These are phyloP conservation scores for Nebria brevicollis DNA, from an alignment of 2,888 invertebrate species.

Conservation along the genomic window DNA sequence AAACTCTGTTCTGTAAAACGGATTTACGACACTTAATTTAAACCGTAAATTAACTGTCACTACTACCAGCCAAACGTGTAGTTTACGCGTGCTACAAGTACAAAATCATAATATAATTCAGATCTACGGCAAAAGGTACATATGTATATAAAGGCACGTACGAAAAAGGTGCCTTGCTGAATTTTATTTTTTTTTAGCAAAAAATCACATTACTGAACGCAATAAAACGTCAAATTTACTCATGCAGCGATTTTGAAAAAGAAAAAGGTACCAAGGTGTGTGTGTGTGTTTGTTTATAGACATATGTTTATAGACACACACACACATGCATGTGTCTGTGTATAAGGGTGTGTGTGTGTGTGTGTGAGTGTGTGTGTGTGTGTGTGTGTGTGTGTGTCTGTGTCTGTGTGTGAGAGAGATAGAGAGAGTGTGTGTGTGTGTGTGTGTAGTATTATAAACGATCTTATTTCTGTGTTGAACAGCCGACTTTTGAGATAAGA, in stretches of 20 bases:
- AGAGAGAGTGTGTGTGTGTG: slow-evolving; percentile 16
- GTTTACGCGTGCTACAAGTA: neutral
- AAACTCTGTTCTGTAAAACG: too few species aligned
- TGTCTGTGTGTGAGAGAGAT: too few species aligned
- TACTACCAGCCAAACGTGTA: too few species aligned
- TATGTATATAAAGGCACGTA: neutral
- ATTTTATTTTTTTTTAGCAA: neutral
- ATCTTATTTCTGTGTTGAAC: slow-evolving; percentile 51
- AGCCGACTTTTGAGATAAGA: slow-evolving; percentile 51
- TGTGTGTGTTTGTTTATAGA: neutral
- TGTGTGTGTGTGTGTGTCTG: neutral
- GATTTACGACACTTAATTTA: too few species aligned
- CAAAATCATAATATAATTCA: neutral
- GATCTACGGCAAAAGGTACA: neutral
- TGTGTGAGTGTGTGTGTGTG: slow-evolving; percentile 10
- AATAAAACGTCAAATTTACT: neutral
- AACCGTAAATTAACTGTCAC: too few species aligned
- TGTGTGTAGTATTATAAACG: slow-evolving; percentile 27
- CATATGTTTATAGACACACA: too few species aligned
- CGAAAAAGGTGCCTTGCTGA: neutral
- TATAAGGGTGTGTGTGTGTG: neutral
- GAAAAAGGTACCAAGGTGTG: slow-evolving; percentile 15
- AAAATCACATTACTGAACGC: neutral
- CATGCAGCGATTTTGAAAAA: neutral
- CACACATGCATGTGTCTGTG: too few species aligned